These are phyloP conservation scores for Vidua macroura DNA, from an alignment of 2,113 vertebrate genomes.

Conservation along the genomic window DNA sequence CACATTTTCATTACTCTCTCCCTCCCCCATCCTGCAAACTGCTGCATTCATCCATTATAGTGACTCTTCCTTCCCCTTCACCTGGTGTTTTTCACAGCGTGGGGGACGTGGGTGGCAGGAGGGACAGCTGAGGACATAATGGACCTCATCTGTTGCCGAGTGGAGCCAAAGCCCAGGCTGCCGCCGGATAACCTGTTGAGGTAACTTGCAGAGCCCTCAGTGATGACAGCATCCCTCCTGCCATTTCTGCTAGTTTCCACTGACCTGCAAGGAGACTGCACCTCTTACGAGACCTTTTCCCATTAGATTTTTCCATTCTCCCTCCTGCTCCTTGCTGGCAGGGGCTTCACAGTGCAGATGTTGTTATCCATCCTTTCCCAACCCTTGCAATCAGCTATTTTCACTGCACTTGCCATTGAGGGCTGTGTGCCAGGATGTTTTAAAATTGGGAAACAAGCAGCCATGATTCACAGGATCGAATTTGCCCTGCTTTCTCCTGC, in stretches of 20 bases:
- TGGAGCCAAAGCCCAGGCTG: neutral
- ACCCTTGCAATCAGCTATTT: fast-evolving
- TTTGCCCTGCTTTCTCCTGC: neutral
- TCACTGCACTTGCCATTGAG: neutral
- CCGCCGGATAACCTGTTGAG: neutral
- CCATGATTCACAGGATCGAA: neutral
- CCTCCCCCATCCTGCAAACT: neutral
- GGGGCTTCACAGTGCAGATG: neutral
- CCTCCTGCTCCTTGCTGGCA: neutral
- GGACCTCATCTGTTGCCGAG: neutral
- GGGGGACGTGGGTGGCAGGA: neutral
- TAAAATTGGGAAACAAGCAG: neutral
- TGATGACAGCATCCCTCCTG: neutral
- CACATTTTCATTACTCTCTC: neutral
- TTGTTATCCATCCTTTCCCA: neutral
- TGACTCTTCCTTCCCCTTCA: neutral
- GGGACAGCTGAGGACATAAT: neutral
- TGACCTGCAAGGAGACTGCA: neutral
- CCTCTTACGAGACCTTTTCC: neutral
- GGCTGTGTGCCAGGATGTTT: neutral
- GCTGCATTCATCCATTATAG: slow-evolving; percentile 15
- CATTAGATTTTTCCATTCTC: neutral
- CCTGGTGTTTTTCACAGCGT: neutral
- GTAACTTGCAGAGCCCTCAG: neutral
- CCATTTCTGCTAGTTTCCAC: neutral